Evolutionary conservation across 2,113 vertebrate genomes (phyloP).

Genomic region (Pithys albifrons): DNA sequence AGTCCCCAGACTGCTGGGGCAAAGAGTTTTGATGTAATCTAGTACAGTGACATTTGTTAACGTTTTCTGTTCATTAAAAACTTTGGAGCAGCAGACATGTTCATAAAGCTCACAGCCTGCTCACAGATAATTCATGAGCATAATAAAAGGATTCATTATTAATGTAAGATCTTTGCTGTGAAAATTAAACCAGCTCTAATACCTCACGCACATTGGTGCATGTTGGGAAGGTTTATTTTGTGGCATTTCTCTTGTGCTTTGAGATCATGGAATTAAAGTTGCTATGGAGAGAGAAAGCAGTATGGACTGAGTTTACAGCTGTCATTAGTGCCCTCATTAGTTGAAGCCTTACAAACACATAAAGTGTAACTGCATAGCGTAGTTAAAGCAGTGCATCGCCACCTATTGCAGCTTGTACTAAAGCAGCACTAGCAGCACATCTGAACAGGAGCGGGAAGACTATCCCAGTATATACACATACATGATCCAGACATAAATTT

Average conservation of each 20-base stretch:
- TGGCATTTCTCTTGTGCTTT: slow-evolving; percentile 11
- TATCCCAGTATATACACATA: not conserved
- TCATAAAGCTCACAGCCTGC: slow-evolving; percentile 46
- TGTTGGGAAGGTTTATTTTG: slow-evolving; percentile 48
- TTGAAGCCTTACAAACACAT: not conserved
- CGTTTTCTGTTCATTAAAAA: slow-evolving; percentile 34
- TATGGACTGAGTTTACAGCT: not conserved
- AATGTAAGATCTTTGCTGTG: slow-evolving; percentile 41
- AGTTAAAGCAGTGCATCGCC: not conserved
- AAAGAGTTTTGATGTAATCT: not conserved
- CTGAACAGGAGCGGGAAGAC: not conserved
- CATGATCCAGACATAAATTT: not conserved
- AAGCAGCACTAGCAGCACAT: not conserved
- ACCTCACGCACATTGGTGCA: not conserved
- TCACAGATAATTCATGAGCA: slow-evolving; percentile 62
- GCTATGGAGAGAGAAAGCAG: not conserved
- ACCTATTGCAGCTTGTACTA: not conserved
- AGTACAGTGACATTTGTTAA: slow-evolving; percentile 16
- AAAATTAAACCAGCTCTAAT: slow-evolving; percentile 54
- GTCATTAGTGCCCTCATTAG: not conserved
- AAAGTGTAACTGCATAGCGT: not conserved
- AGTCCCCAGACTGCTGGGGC: not conserved
- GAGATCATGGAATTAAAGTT: slow-evolving; percentile 21
- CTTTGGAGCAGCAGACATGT: slow-evolving; percentile 27
- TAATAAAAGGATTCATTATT: slow-evolving; percentile 65